Conservation (phyloP, 1,140 invertebrate species). For the Gryon sp. region DNA sequence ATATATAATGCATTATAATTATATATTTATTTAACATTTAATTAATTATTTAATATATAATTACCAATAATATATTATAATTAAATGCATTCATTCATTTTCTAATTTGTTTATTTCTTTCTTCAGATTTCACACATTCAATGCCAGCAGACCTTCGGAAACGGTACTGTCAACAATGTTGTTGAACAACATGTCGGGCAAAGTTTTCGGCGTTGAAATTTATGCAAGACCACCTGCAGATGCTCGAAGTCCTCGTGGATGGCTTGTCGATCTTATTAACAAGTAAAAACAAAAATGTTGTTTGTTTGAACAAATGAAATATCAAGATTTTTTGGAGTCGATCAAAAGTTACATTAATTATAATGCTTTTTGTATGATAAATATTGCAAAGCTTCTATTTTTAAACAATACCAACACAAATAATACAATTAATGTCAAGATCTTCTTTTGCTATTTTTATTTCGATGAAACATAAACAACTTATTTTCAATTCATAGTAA, state of each 20-base stretch:
- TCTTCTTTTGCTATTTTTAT: no score
- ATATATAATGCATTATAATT: no score
- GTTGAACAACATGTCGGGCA: constrained; percentile 68
- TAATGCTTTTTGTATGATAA: no score
- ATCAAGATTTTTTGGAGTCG: no score
- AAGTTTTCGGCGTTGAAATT: constrained; percentile 86
- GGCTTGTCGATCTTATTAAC: constrained; percentile 98
- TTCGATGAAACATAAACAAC: no score
- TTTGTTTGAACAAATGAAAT: no score
- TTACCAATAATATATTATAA: not conserved
- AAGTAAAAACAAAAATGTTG: constrained; percentile 76
- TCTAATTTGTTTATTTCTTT: constrained; percentile 22
- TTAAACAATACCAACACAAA: no score
- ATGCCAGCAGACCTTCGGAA: constrained; percentile 90
- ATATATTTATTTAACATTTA: constrained; percentile 7
- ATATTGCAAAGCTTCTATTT: no score
- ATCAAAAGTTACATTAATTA: no score
- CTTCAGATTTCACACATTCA: constrained; percentile 94
- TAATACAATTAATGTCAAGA: no score
- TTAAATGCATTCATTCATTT: not conserved
- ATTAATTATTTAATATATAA: no score
- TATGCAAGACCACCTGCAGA: constrained; percentile 90
- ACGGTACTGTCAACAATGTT: constrained; percentile 82
- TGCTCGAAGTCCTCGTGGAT: constrained; percentile 89
- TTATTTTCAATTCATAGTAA: no score